A percentile compares a stretch with the other conserved stretches of the same genome.
These are phyloP conservation scores for Gallinago stenura DNA, from an alignment of 2,797 vertebrate genomes.

Conservation along the genomic window DNA sequence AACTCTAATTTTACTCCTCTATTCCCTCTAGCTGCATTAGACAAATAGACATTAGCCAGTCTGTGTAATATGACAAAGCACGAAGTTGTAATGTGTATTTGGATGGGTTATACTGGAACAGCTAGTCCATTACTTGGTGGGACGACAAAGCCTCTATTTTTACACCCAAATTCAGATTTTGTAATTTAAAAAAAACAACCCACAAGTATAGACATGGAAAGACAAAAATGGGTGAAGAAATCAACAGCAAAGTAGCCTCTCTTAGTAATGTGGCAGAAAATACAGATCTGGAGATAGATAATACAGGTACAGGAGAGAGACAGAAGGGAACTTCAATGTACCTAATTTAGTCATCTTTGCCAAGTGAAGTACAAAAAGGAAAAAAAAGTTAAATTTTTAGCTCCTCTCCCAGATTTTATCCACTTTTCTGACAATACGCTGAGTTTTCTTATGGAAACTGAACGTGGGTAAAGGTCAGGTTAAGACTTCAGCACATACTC, in stretches of 20 bases:
- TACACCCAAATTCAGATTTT: not conserved
- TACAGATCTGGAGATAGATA: not conserved
- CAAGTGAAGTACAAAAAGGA: not conserved
- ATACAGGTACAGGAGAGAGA: not conserved
- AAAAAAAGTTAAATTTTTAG: not conserved
- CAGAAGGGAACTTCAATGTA: not conserved
- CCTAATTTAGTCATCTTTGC: not conserved
- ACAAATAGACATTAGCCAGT: not conserved
- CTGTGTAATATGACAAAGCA: not conserved
- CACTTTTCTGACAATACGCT: not conserved
- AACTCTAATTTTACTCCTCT: not conserved
- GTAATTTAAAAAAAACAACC: not conserved
- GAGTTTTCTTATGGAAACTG: not conserved
- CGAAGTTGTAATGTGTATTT: not conserved
- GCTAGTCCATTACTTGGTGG: not conserved
- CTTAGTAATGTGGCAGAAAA: not conserved
- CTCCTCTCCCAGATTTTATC: not conserved
- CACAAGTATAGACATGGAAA: not conserved
- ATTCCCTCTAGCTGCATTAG: not conserved
- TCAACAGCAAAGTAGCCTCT: not conserved
- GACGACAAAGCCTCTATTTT: not conserved
- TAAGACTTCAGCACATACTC: not conserved
- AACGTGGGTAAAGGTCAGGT: not conserved
- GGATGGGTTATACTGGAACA: not conserved
- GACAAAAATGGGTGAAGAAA: not conserved